Base-by-base conservation (phyloP, 2,113 vertebrate species). In the Amblyornis subalaris region DNA sequence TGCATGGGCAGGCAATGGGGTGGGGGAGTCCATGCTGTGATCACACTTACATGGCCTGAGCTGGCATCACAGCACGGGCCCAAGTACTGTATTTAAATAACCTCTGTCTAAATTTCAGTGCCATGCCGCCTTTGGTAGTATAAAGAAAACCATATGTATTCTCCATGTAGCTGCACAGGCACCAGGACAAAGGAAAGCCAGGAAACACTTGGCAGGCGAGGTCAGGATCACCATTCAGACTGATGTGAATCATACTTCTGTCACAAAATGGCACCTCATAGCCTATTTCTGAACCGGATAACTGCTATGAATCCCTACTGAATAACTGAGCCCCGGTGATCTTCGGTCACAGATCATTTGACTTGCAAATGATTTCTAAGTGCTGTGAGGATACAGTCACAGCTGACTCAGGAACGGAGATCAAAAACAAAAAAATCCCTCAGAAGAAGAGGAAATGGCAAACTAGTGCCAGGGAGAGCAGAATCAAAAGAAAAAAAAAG, bases 1-100 rank as follows among this genome's bases (percentile, higher is more conserved):
- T 31, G 25, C 40, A 21, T 0, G 0, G 62, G 31, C 48, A 50
- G 45, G 42, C 2, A 1, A 9, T 19, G 36, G 9, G 3, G 5
- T 26, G 1, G 25, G 14, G 7, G 3, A 78, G 8, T 6, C 23
- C 64, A 10, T 9, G 24, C 42, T 38, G 19, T 47, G 44, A 44
- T 20, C 66, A 67, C 29, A 31, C 19, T 51, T 22, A 26, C 5
- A 8, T 10, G n/a, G 42, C 55, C 33, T 50, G 25, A 61, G 67
- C 48, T 76, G 51, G 18, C 48, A 54, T 44, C n/a, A 53, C 31
- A 53, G 65, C 51, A 87, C 2, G 1, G 73, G 16, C 22, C 23
- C 33, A 44, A 85, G 55, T 1, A 7, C 29, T 40, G 31, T 38
- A 8, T 24, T 51, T 14, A 62, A 73, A 90, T 65, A 73, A 60